These are phyloP conservation scores for Tyto alba DNA, from an alignment of 2,113 vertebrate species.

Conservation along the genomic window DNA sequence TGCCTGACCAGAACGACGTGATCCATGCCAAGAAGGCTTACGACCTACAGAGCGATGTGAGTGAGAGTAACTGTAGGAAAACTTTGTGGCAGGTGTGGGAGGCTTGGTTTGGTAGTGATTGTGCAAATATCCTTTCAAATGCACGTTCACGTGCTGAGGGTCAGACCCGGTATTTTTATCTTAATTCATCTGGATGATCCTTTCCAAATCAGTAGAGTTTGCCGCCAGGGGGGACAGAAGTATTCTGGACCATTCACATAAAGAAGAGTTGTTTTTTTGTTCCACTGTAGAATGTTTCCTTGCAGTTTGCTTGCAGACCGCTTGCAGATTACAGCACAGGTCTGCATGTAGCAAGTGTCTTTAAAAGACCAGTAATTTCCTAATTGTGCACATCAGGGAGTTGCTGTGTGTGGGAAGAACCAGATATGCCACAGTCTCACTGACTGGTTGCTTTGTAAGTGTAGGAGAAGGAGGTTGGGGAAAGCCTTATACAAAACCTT, in stretches of 20 bases:
- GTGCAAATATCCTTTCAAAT: too few species aligned
- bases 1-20: background rate
- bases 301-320: too few species aligned
- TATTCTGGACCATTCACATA: too few species aligned
- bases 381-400: background rate
- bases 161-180: rapidly evolving
- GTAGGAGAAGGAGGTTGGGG: background rate
- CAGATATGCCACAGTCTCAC: rapidly evolving
- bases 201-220: background rate
- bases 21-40: background rate
- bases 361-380: background rate
- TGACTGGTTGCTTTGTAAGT: background rate
- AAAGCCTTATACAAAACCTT: background rate
- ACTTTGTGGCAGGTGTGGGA: too few species aligned
- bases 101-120: too few species aligned
- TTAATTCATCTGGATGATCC: background rate
- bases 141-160: too few species aligned
- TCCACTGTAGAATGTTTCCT: too few species aligned
- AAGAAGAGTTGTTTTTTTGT: too few species aligned
- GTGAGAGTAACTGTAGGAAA: too few species aligned
- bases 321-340: too few species aligned
- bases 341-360: too few species aligned
- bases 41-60: too few species aligned
- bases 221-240: background rate
- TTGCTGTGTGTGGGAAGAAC: background rate